These are phyloP conservation scores for Epistrophe eligans DNA, from an alignment of 2,888 invertebrate genomes.

Conservation along the genomic window DNA sequence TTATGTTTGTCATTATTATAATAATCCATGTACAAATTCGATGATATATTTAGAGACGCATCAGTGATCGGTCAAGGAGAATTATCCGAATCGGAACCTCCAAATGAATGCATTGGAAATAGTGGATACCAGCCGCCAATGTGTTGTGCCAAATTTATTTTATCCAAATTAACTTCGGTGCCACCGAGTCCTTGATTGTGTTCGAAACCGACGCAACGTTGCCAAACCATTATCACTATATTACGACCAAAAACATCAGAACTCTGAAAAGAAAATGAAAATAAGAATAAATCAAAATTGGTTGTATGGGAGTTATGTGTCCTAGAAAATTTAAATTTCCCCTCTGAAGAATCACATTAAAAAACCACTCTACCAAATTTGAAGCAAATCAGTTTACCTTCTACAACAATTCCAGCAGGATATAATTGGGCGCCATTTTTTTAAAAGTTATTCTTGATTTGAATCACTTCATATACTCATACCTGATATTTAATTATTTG, in stretches of 20 bases:
- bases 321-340: too few species aligned
- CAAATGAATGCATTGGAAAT: conserved; percentile 93
- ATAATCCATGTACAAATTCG: conserved; percentile 21
- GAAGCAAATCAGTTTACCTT: too few species aligned
- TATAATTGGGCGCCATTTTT: not conserved
- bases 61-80: conserved; percentile 84
- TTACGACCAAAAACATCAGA: conserved; percentile 91
- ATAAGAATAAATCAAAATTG: too few species aligned
- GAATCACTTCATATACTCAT: conserved; percentile 47
- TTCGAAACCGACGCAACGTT: conserved; percentile 94
- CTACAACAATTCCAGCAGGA: too few species aligned
- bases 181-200: conserved; percentile 93
- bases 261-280: conserved; percentile 83
- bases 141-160: conserved; percentile 89
- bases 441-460: not conserved
- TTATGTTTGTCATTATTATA: conserved; percentile 19
- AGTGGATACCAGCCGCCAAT: conserved; percentile 96
- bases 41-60: conserved; percentile 17
- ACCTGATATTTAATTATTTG: conserved; percentile 94
- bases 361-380: too few species aligned
- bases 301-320: too few species aligned
- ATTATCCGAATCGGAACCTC: conserved; percentile 86
- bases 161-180: conserved; percentile 93
- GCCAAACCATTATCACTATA: conserved; percentile 96
- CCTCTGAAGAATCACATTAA: too few species aligned